Evolutionary conservation across 2,797 vertebrate species (phyloP).

Genomic region (Epinephelus malabaricus): DNA sequence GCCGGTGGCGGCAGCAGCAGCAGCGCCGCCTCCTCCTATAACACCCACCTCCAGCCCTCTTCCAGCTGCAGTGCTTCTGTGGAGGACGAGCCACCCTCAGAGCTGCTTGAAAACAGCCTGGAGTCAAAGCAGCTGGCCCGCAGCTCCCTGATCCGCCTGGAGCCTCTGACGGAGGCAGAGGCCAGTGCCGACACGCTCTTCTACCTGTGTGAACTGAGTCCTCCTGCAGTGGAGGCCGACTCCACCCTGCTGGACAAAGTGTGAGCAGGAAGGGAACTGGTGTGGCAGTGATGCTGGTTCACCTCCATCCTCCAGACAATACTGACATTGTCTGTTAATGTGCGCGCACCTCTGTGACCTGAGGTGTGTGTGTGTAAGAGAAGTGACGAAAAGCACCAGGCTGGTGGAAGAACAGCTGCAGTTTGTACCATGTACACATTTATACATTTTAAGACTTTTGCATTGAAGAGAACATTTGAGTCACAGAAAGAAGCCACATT

Average conservation of each 20-base stretch:
- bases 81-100: constrained; percentile 77
- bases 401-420: background rate
- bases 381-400: background rate
- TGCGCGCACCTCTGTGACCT: background rate
- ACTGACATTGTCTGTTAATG: background rate
- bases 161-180: constrained; percentile 94
- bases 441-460: constrained; percentile 17
- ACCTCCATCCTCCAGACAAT: background rate
- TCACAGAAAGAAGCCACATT: background rate
- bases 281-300: background rate
- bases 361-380: background rate
- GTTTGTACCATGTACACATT: background rate
- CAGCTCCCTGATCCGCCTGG: constrained; percentile 94
- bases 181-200: constrained; percentile 94
- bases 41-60: constrained; percentile 43
- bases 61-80: constrained; percentile 7
- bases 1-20: constrained; percentile 1
- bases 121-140: constrained; percentile 80
- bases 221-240: constrained; percentile 82
- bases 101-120: constrained; percentile 86
- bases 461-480: background rate
- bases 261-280: constrained; percentile 23
- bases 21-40: constrained; percentile 10
- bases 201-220: constrained; percentile 94
- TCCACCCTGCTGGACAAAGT: constrained; percentile 83